phyloP scores from a whole-genome alignment of 2,113 vertebrate genomes.

The Halichoeres trimaculatus region DNA sequence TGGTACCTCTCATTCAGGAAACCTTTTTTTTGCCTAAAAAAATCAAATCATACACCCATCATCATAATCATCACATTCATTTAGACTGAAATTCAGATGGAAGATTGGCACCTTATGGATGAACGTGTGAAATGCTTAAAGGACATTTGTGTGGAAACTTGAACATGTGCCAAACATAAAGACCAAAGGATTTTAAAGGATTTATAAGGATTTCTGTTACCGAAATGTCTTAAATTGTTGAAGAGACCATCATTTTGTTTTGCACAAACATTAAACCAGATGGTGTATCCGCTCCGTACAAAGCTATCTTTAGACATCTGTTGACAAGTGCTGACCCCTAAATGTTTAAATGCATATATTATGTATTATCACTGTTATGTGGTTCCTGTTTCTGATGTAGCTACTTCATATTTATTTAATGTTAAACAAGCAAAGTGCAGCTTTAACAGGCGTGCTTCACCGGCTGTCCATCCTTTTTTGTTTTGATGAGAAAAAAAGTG shows the following conservation, averaged over 20 bases:
- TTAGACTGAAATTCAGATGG: conserved; percentile 21
- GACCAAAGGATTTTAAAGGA: conserved; percentile 3
- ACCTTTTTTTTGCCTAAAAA: not conserved
- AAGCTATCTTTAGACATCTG: conserved; percentile 18
- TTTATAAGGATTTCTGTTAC: conserved; percentile 41
- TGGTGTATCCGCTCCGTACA: conserved; percentile 11
- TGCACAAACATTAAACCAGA: conserved; percentile 62
- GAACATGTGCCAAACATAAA: conserved; percentile 40
- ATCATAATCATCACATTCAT: not conserved
- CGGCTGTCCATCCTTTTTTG: conserved; percentile 7
- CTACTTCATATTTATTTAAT: conserved; percentile 74
- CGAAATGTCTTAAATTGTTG: conserved; percentile 49
- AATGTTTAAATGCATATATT: conserved; percentile 9
- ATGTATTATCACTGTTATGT: conserved; percentile 26
- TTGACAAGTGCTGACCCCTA: conserved; percentile 1
- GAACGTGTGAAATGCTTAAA: conserved; percentile 13
- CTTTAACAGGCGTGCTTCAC: not conserved
- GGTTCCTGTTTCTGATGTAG: conserved; percentile 35
- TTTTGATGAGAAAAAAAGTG: conserved; percentile 36
- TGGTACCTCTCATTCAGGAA: conserved; percentile 25
- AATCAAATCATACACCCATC: not conserved
- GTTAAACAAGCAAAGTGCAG: conserved; percentile 9
- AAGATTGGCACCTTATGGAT: conserved; percentile 60
- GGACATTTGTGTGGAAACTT: conserved; percentile 44
- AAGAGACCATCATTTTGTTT: conserved; percentile 65